Conservation (phyloP, 2,797 vertebrate genomes). For the Ptychadena robeensis region DNA sequence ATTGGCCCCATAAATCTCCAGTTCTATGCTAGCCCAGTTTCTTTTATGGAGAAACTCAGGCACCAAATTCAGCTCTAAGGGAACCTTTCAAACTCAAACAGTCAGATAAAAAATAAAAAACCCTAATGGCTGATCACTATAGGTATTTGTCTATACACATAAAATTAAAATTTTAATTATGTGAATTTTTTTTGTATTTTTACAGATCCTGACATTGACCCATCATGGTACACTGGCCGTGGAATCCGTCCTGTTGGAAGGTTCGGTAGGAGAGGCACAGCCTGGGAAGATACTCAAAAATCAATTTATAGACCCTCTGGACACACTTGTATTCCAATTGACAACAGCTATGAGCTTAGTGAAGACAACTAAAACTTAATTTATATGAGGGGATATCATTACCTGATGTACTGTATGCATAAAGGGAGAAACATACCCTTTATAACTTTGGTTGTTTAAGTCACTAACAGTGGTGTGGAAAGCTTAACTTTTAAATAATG, state of each 20-base stretch:
- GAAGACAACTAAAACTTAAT: conserved; percentile 27
- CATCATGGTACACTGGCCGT: conserved; percentile 81
- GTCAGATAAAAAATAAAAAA: too few relatives aligned
- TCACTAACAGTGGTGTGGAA: neutral
- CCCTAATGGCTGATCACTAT: too few relatives aligned
- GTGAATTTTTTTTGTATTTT: too few relatives aligned
- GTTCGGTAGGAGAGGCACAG: conserved; percentile 74
- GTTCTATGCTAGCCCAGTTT: too few relatives aligned
- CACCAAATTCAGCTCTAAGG: too few relatives aligned
- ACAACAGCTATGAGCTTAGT: conserved; percentile 38
- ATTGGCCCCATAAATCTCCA: too few relatives aligned
- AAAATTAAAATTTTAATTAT: too few relatives aligned
- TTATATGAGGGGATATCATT: neutral
- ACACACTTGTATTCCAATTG: conserved; percentile 58
- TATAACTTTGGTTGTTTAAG: neutral
- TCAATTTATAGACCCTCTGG: conserved; percentile 16
- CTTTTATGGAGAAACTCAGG: too few relatives aligned
- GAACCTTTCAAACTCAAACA: too few relatives aligned
- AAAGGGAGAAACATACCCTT: neutral
- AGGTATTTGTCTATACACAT: too few relatives aligned
- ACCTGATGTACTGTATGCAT: conserved; percentile 25
- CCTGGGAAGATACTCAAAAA: neutral
- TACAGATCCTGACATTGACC: conserved; percentile 79
- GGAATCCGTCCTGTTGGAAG: conserved; percentile 83
- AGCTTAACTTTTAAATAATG: neutral